Evolutionary conservation across 2,113 vertebrate species (phyloP).

Genomic region (Nibea coibor): DNA sequence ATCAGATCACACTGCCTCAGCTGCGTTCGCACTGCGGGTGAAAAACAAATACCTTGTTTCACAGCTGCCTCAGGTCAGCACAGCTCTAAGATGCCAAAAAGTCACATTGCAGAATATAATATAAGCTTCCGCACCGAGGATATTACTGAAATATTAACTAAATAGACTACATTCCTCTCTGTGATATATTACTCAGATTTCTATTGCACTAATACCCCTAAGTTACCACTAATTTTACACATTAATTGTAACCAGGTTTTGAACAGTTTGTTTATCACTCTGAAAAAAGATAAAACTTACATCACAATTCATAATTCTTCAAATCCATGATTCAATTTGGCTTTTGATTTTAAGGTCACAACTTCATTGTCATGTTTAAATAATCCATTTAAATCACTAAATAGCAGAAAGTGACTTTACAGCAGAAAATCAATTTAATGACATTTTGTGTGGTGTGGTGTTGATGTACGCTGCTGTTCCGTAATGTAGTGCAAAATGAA

Average conservation of each 20-base stretch:
- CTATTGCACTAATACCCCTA: neutral
- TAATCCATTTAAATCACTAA: no score
- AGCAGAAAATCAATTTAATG: no score
- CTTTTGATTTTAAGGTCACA: no score
- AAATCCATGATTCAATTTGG: no score
- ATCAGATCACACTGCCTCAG: slow-evolving; percentile 89
- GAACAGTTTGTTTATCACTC: neutral
- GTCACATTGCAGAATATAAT: neutral
- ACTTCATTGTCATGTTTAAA: no score
- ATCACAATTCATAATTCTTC: no score
- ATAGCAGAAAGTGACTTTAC: no score
- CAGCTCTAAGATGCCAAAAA: neutral
- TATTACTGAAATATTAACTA: neutral
- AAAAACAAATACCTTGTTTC: slow-evolving; percentile 50
- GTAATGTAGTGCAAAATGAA: neutral
- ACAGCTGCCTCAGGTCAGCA: slow-evolving; percentile 3
- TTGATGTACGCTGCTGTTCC: neutral
- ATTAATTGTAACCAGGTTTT: neutral
- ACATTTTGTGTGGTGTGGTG: neutral
- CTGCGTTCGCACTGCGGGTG: slow-evolving; percentile 85
- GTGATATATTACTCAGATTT: neutral
- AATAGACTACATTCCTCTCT: neutral
- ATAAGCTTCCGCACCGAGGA: neutral
- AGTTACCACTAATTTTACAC: neutral
- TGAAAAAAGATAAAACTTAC: no score